Conservation (phyloP, 2,113 vertebrate species). For the Psammodynastes pulverulentus region DNA sequence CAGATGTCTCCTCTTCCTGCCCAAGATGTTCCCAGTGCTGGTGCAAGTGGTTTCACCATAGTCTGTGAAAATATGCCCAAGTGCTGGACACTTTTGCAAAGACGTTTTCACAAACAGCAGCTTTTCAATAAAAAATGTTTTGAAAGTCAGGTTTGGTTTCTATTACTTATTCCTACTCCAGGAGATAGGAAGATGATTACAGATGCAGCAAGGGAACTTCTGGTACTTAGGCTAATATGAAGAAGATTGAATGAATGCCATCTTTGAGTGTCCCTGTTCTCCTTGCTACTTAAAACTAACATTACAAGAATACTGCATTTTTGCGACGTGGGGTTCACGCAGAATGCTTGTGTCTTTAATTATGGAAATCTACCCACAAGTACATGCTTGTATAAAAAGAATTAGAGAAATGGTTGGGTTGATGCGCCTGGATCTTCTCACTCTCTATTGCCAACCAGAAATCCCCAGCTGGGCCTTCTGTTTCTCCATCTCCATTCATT, state of each 20-base stretch:
- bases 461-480: not conserved
- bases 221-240: not conserved
- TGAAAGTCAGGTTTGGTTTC: not conserved
- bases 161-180: not conserved
- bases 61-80: not conserved
- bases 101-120: not conserved
- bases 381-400: not conserved
- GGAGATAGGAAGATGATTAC: not conserved
- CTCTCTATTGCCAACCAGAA: not conserved
- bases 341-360: not conserved
- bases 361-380: not conserved
- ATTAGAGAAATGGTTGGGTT: not conserved
- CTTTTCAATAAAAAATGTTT: conserved; percentile 3
- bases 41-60: not conserved
- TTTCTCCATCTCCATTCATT: not conserved
- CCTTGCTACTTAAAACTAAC: not conserved
- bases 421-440: not conserved
- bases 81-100: not conserved
- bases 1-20: not conserved
- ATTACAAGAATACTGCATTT: too few relatives aligned
- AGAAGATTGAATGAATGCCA: not conserved
- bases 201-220: not conserved
- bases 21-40: not conserved
- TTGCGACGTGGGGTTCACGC: not conserved
- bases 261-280: not conserved